These are phyloP conservation scores for Nymphalis io DNA, from an alignment of 1,140 invertebrate genomes.

Conservation along the genomic window DNA sequence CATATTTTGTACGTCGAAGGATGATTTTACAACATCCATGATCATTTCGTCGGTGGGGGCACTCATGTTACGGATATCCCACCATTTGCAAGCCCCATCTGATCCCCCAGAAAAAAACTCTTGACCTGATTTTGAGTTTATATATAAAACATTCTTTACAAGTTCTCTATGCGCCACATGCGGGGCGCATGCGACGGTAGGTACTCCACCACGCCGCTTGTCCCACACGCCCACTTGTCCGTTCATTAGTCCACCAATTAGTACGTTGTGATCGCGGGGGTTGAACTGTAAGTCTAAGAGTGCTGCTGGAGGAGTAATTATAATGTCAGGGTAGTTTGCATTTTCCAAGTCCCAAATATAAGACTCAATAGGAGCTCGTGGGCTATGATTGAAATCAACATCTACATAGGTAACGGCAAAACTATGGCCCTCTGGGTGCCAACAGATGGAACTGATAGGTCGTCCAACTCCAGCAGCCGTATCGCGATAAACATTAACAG, in stretches of 20 bases:
- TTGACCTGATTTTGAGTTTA: conserved; percentile 90
- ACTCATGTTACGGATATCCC: conserved; percentile 92
- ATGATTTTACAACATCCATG: conserved; percentile 87
- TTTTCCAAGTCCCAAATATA: conserved; percentile 97
- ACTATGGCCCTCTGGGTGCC: conserved; percentile 91
- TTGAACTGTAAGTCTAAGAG: conserved; percentile 93
- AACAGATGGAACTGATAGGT: conserved; percentile 91
- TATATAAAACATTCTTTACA: conserved; percentile 88
- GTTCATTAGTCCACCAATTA: conserved; percentile 78
- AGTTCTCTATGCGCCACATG: conserved; percentile 89
- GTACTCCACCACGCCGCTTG: conserved; percentile 84
- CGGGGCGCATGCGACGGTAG: conserved; percentile 82
- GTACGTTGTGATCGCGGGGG: conserved; percentile 90
- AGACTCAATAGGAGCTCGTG: conserved; percentile 79
- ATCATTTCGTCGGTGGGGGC: conserved; percentile 90
- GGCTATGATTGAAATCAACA: conserved; percentile 85
- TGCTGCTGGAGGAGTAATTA: conserved; percentile 85
- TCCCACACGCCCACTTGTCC: conserved; percentile 88
- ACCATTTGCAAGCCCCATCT: conserved; percentile 93
- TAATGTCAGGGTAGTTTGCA: conserved; percentile 90
- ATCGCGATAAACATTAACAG: conserved; percentile 66
- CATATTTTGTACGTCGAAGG: conserved; percentile 84
- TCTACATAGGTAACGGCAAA: conserved; percentile 93
- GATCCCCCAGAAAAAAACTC: conserved; percentile 94
- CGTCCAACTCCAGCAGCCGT: conserved; percentile 79